A percentile compares a stretch with the other conserved stretches of the same genome.
Evolutionary conservation across 2,797 vertebrate genomes (phyloP).

Genomic region (Sebastes minor): DNA sequence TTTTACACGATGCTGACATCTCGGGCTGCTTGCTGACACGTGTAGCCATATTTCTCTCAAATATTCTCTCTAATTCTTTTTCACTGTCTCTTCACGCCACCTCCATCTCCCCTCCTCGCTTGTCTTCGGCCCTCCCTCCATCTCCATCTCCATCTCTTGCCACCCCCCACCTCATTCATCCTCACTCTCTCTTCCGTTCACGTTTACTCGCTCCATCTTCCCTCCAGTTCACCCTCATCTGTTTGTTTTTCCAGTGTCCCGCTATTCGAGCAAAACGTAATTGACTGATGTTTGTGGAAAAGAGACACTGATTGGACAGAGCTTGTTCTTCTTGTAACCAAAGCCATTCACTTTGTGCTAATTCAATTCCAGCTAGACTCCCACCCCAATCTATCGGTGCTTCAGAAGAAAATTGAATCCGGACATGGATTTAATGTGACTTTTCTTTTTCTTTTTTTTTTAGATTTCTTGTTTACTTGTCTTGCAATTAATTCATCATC

Average conservation of each 20-base stretch:
- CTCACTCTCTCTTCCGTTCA: slow-evolving; percentile 14
- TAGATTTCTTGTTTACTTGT: slow-evolving; percentile 30
- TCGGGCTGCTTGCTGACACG: slow-evolving; percentile 84
- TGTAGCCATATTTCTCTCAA: slow-evolving; percentile 82
- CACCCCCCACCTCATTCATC: slow-evolving; percentile 14
- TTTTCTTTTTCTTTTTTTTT: slow-evolving; percentile 16
- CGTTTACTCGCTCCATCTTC: slow-evolving; percentile 17
- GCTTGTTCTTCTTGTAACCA: slow-evolving; percentile 58
- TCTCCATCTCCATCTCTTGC: not conserved
- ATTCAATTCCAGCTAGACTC: slow-evolving; percentile 57
- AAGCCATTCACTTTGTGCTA: slow-evolving; percentile 61
- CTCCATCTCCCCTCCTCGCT: slow-evolving; percentile 40
- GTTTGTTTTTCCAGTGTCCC: slow-evolving; percentile 38
- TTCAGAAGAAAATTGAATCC: slow-evolving; percentile 56
- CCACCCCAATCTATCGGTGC: slow-evolving; percentile 37
- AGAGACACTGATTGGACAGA: slow-evolving; percentile 62
- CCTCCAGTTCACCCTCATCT: slow-evolving; percentile 21
- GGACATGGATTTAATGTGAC: slow-evolving; percentile 20
- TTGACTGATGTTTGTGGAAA: slow-evolving; percentile 67
- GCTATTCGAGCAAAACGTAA: slow-evolving; percentile 48
- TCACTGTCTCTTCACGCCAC: slow-evolving; percentile 47
- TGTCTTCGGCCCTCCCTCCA: slow-evolving; percentile 9
- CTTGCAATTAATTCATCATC: slow-evolving; percentile 38
- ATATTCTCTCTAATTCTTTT: slow-evolving; percentile 80
- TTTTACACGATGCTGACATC: slow-evolving; percentile 86